A percentile compares a stretch with the other conserved stretches of the same genome.
Conservation (phyloP, 1,140 invertebrate genomes). For the Drosophila leontia region DNA sequence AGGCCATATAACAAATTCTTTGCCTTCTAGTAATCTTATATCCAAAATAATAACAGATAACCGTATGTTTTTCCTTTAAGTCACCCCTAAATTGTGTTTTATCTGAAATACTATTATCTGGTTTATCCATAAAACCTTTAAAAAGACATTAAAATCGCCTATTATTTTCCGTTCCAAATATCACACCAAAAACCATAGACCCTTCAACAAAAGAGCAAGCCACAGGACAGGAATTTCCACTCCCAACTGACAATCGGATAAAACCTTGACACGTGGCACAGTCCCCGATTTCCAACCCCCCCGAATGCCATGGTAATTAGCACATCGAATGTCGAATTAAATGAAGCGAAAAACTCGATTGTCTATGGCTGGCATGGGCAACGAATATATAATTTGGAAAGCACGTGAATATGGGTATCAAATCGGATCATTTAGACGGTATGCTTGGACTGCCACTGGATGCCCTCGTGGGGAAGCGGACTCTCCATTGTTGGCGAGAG, state of each 20-base stretch:
- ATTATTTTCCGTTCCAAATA: neutral
- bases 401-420: neutral
- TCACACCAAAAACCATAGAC: neutral
- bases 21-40: neutral
- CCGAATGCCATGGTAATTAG: constrained; percentile 56
- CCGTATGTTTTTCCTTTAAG: neutral
- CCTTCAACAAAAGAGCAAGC: neutral
- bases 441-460: constrained; percentile 63
- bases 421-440: neutral
- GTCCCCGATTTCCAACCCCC: neutral
- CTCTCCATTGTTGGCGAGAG: constrained; percentile 91
- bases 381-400: constrained; percentile 20
- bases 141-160: neutral
- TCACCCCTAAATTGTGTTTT: neutral
- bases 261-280: constrained; percentile 33
- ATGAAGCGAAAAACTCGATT: constrained; percentile 68
- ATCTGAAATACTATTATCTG: neutral
- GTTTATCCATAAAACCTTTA: neutral
- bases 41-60: neutral
- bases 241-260: constrained; percentile 27
- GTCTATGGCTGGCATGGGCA: constrained; percentile 29
- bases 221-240: neutral
- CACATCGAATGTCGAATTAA: constrained; percentile 49
- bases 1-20: neutral
- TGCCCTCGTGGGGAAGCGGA: constrained; percentile 90